phyloP scores from a whole-genome alignment of 2,888 invertebrate species.

The Drosophila quinaria region DNA sequence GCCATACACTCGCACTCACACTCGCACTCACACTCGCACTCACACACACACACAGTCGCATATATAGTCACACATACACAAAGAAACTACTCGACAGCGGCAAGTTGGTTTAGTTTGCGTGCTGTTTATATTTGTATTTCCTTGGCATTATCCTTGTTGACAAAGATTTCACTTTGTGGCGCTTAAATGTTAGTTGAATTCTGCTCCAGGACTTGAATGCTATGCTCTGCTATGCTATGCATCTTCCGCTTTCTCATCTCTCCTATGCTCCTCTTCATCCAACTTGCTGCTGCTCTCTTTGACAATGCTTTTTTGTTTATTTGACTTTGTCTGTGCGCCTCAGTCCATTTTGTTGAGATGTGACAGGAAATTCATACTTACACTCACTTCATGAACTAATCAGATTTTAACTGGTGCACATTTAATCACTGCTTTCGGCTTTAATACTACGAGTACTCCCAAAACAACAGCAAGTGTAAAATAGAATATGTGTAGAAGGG shows the following conservation, averaged over 20 bases:
- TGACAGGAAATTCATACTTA: conserved; percentile 51
- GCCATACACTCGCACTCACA: conserved; percentile 25
- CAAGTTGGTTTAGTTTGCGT: conserved; percentile 80
- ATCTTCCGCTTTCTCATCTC: neutral
- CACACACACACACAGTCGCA: conserved; percentile 16
- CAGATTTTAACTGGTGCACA: conserved; percentile 30
- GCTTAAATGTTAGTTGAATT: conserved; percentile 82
- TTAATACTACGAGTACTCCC: neutral
- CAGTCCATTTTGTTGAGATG: conserved; percentile 2
- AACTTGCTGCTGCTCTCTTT: conserved; percentile 70
- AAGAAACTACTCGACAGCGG: conserved; percentile 55
- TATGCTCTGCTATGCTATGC: conserved; percentile 28
- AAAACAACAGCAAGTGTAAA: neutral
- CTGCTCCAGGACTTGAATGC: conserved; percentile 64
- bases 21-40: conserved; percentile 16
- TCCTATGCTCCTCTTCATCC: neutral
- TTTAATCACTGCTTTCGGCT: conserved; percentile 11
- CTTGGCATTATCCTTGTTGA: conserved; percentile 83
- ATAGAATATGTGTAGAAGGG: neutral
- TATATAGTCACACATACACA: conserved; percentile 8
- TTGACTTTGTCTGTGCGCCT: conserved; percentile 68
- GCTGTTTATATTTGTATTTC: conserved; percentile 83
- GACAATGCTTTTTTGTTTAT: conserved; percentile 73
- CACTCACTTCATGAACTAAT: conserved; percentile 34
- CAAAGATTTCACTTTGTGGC: conserved; percentile 84